These are phyloP conservation scores for Aphelenchoides fujianensis DNA, from an alignment of 1,140 invertebrate genomes.

Conservation along the genomic window DNA sequence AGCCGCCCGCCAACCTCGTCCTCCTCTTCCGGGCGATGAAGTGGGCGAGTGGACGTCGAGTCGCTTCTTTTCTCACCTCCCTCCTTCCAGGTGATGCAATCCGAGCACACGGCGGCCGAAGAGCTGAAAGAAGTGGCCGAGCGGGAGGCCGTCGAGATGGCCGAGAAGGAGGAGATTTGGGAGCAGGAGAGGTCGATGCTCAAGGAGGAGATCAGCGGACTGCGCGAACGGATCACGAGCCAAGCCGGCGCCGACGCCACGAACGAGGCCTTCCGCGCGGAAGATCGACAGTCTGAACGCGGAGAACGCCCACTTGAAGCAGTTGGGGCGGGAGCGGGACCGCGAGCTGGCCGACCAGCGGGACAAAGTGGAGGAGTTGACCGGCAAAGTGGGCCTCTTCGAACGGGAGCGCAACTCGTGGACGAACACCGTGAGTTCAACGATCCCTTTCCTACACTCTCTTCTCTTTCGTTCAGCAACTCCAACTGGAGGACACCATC, in stretches of 20 bases:
- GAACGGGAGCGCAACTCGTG: conserved; percentile 33
- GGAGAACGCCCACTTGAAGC: conserved; percentile 54
- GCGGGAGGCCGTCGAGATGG: conserved; percentile 50
- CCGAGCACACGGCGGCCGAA: conserved; percentile 57
- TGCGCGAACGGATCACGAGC: conserved; percentile 53
- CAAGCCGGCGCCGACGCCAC: conserved; percentile 40
- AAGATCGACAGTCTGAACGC: conserved; percentile 59
- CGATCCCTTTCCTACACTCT: no score
- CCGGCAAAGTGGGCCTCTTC: conserved; percentile 16
- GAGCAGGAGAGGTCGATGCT: conserved; percentile 47
- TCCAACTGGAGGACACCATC: conserved; percentile 58
- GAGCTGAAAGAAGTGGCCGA: conserved; percentile 57
- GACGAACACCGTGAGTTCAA: conserved; percentile 20
- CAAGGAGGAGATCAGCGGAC: conserved; percentile 46
- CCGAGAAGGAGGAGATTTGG: conserved; percentile 59
- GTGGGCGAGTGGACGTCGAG: no score
- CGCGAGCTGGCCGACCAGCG: conserved; percentile 54
- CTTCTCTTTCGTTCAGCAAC: conserved; percentile 54
- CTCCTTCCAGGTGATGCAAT: conserved; percentile 62
- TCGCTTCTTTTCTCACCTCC: no score
- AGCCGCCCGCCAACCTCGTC: conserved; percentile 31
- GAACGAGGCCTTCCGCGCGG: conserved; percentile 58
- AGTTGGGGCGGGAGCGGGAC: conserved; percentile 50
- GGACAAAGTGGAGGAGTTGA: conserved; percentile 45
- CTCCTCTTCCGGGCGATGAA: conserved; percentile 42